Evolutionary conservation across 2,888 invertebrate species (phyloP).

Genomic region (Cerceris rybyensis): DNA sequence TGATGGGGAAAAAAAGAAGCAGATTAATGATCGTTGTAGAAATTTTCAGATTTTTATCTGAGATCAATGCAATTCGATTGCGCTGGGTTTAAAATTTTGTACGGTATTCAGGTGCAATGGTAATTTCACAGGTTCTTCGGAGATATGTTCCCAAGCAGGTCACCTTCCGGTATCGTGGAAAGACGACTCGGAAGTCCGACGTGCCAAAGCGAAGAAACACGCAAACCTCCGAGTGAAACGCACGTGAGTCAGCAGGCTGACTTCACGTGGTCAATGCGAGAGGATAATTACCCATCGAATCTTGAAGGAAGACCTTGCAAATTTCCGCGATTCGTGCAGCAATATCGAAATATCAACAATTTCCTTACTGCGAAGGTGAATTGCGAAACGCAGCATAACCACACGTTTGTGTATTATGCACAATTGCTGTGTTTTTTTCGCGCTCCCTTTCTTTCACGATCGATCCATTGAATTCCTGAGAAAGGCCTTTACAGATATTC

Average conservation of each 20-base stretch:
- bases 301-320: constrained; percentile 4
- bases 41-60: too few relatives aligned
- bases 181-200: constrained; percentile 33
- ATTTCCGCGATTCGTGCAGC: constrained; percentile 5
- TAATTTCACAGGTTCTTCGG: constrained; percentile 14
- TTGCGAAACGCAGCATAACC: neutral
- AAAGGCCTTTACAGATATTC: too few relatives aligned
- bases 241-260: constrained; percentile 10
- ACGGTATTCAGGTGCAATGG: constrained; percentile 1
- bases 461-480: too few relatives aligned
- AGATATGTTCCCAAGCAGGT: constrained; percentile 15
- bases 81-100: neutral
- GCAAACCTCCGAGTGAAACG: constrained; percentile 19
- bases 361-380: neutral
- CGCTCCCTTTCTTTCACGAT: too few relatives aligned
- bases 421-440: too few relatives aligned
- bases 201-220: constrained; percentile 24
- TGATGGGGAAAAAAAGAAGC: too few relatives aligned
- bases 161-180: constrained; percentile 36
- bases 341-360: constrained; percentile 21
- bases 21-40: too few relatives aligned
- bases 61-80: neutral
- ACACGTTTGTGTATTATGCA: too few relatives aligned
- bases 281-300: constrained; percentile 42
- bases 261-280: constrained; percentile 25